Base-by-base conservation (phyloP, 2,888 invertebrate genomes). In the Drosophila setosimentum region DNA sequence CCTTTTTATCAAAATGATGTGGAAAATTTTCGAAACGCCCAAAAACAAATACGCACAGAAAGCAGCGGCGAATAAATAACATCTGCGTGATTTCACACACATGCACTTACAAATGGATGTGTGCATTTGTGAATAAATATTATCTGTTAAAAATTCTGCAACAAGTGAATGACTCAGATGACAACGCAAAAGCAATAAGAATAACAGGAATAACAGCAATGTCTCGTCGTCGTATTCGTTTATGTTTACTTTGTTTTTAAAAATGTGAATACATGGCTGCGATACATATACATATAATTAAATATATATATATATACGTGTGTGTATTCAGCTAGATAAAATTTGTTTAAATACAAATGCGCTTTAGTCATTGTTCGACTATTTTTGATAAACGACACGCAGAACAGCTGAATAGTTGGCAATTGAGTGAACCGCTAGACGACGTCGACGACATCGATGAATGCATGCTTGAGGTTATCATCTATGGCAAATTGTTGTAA, bases 141-240 rank as follows among this genome's bases (percentile, higher is more conserved):
- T 86, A 88, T 88, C 88, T 88, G 76, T 51, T 78, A 72, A 72
- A 76, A 67, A 77, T 84, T 87, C 83, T 89, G 87, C 89, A 87
- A 84, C 87, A 89, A 89, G 87, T 89, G 89, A 84, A 88, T 87
- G 89, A 87, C 71, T 87, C 87, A 83, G 73, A 67, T 71, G 73
- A 76, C 73, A 78, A 72, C 70, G 69, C 71, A 70, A 68, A 82
- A 82, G 65, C 77, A 78, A 74, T 66, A 73, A 71, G 65, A 80
- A 82, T 77, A 77, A 80, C 83, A 82, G 70, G 75, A 83, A 83
- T 79, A 80, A 61, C 72, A 64, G 65, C 74, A 64, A 68, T 68
- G 53, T 53, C 57, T 70, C 70, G 60, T 55, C 24, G 24, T 45
- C 16, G 24, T 57, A 54, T 64, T 57, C 60, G 59, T 68, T 80